These are phyloP conservation scores for Brachystomella parvula DNA, from an alignment of 1,140 invertebrate species.

Conservation along the genomic window DNA sequence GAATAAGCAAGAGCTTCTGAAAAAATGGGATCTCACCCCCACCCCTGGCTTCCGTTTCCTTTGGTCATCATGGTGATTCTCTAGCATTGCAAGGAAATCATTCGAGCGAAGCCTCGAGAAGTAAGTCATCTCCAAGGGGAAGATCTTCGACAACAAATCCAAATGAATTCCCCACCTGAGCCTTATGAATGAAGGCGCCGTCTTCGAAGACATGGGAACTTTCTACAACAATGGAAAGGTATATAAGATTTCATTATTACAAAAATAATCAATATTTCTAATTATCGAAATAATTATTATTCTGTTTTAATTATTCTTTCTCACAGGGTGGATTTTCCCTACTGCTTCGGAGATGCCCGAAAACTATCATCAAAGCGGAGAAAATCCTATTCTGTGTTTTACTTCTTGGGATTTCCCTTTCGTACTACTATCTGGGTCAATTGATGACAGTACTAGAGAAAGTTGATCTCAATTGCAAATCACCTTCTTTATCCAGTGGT, in stretches of 20 bases:
- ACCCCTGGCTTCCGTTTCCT: too few species aligned
- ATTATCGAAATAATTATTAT: not conserved
- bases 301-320: not conserved
- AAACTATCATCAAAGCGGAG: not conserved
- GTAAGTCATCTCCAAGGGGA: too few species aligned
- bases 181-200: too few species aligned
- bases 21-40: too few species aligned
- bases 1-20: too few species aligned
- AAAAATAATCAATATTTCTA: not conserved
- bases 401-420: slow-evolving; percentile 18
- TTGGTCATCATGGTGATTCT: too few species aligned
- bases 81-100: too few species aligned
- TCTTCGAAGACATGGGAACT: not conserved
- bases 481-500: too few species aligned
- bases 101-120: too few species aligned
- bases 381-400: slow-evolving; percentile 15
- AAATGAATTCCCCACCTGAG: too few species aligned
- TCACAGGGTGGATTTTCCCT: not conserved
- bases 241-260: not conserved
- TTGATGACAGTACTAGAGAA: not conserved
- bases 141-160: too few species aligned
- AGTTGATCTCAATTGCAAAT: not conserved
- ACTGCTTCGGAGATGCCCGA: not conserved
- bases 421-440: slow-evolving; percentile 18
- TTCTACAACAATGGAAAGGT: slow-evolving; percentile 8